Evolutionary conservation across 2,888 invertebrate species (phyloP), one percentile per base, ranked within the genome.

Genomic region (Leptogaster cylindrica): DNA sequence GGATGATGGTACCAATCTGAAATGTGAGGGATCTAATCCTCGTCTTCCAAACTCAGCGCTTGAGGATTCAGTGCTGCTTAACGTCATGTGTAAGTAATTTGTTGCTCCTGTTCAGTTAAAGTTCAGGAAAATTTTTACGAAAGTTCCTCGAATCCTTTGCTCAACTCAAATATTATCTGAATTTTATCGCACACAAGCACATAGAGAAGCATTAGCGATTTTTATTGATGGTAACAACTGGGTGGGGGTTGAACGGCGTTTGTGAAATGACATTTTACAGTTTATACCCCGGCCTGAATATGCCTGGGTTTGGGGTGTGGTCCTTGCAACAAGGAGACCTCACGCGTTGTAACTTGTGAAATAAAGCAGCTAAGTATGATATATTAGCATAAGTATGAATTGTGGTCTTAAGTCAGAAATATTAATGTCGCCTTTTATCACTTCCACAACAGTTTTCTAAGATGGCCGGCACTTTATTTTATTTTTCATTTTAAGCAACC

Each of bases 11-110:
- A 89, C 91, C 67, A 87, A 87, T 77, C 84, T 95, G 71, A 92
- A 90, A 78, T 95, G 94, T 79, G 89, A 90, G 74, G 93, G 92
- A 3, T 90, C 92, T 77, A 95, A 95, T 84, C 90, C 89, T 65
- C 87, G 88, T 70, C 84, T 95, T 70, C 86, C 88, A 8, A 89
- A 88, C 52, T 88, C 89, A 66, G 88, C 87, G 73, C 85, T 92
- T 67, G 93, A 94, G 76, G 93, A 94, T 81, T 87, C 88, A 27
- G 89, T 92, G 80, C 87, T 87, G 76, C 83, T 95, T 72, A 92
- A 93, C 81, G 91, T 95, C 74, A 91, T 93, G 76, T 95, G 94
- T 95, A 84, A 93, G 94, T 91, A 65, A 61, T 61, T 61, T 61
- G 61, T 61, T 61, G 61, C 61, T 61, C 27, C 36, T 55, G 25